Base-by-base conservation (phyloP, 2,797 vertebrate genomes). In the Enteromius viviparus region DNA sequence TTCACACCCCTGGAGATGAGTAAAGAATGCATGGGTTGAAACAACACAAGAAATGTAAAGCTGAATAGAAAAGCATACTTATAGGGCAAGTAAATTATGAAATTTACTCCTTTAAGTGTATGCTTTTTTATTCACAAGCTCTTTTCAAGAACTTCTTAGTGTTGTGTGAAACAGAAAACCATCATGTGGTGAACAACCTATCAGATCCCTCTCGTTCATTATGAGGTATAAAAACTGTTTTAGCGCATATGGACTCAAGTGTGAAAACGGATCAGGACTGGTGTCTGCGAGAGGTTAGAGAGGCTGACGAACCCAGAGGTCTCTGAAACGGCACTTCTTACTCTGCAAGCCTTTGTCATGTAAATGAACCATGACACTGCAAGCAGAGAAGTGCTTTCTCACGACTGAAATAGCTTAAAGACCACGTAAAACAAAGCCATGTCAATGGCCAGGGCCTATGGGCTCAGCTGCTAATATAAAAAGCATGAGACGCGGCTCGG, bases 321-420 rank as follows among this genome's bases (percentile, higher is more conserved):
- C 81, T 84, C 68, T 76, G 84, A 85, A 62, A 87, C 83, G 85
- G 85, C 89, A 85, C 81, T 89, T 76, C 58, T 80, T 85, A 87
- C 86, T 87, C 68, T 40, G 42, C 69, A 34, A 34, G 71, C 55
- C 85, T 91, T 91, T 91, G 87, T 90, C 87, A 87, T 88, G 86
- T 84, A 90, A 92, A 93, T 90, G 84, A 40, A 81, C 85, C 87
- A 85, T 91, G 86, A 90, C 89, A 87, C 79, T 88, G 87, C 86
- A 91, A 91, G 89, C 62, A 85, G 81, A 72, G 83, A 84, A 91
- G 71, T 47, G 78, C 72, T 89, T 90, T 91, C 88, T 90, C 89
- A 90, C 26, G 17, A 85, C 89, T 87, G 65, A 87, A 88, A 85
- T 80, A 83, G 85, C 86, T 86, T 84, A 86, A 85, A 80, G 82